phyloP scores from a whole-genome alignment of 2,113 vertebrate genomes.

The Malurus alboscapulatus region DNA sequence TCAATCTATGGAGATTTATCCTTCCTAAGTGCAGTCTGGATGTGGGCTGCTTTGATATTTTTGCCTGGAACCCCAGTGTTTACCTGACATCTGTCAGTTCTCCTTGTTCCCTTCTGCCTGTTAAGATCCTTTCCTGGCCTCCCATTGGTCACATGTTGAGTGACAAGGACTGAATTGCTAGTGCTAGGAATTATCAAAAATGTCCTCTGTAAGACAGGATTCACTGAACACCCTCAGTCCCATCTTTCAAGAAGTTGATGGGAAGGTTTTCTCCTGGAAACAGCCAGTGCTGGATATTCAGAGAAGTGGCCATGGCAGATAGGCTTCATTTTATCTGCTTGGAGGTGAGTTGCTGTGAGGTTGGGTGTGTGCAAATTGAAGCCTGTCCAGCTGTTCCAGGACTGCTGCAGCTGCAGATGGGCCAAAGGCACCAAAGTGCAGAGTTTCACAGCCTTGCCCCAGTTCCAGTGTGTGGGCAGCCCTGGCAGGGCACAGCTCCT shows the following conservation, averaged over 20 bases:
- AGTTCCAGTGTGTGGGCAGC: not conserved
- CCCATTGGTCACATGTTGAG: not conserved
- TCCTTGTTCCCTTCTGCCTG: not conserved
- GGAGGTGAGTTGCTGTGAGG: not conserved
- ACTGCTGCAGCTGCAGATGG: not conserved
- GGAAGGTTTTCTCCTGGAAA: not conserved
- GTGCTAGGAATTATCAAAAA: not conserved
- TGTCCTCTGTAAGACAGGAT: not conserved
- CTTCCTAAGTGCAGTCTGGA: not conserved
- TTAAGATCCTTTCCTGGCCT: not conserved
- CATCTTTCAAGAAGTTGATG: not conserved
- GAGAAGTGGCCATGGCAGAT: not conserved
- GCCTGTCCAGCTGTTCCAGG: not conserved
- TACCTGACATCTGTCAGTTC: not conserved
- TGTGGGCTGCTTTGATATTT: not conserved
- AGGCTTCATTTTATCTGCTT: not conserved
- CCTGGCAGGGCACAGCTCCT: not conserved
- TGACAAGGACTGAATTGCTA: not conserved
- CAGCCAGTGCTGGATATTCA: not conserved
- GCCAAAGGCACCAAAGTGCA: not conserved
- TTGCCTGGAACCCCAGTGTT: not conserved
- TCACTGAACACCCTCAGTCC: not conserved
- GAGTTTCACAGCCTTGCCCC: no score
- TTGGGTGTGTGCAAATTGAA: not conserved
- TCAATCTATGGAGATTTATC: not conserved